Base-by-base conservation (phyloP, 1,140 invertebrate genomes). In the Wiebesia pumilae region DNA sequence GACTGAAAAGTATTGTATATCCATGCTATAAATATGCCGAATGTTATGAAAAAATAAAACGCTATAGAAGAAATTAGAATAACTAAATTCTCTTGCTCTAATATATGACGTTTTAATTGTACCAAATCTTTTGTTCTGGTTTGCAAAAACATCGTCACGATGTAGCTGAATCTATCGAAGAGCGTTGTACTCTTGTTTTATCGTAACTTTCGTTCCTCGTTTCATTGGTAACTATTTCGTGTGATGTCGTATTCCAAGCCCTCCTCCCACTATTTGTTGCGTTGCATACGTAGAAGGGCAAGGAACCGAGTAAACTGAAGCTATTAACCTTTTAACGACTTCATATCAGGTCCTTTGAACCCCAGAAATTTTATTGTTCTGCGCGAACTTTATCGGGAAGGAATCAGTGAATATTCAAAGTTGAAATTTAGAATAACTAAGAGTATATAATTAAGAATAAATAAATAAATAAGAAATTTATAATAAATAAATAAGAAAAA, bases 291-390 rank as follows among this genome's bases (percentile, higher is more conserved):
- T 30, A 33, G 1, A 85, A 82, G 71, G 69, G 85, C 85, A 86
- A 86, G 71, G 77, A 86, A 82, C 85, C 58, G 14, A 86, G 43
- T 86, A 67, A 86, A 86, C 69, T 51, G 35, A 40, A 47, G 80
- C 16, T 43, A 71, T 82, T 86, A 82, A 86, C 71, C 71, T 82
- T 86, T 86, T 82, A 86, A 86, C 58, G 47, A 69, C 19, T 77
- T 75, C 21, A 43, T 47, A 27, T 58, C 51, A n/a, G 7, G 79
- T 86, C 51, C 47, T 62, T 81, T 81, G 65, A 86, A 43, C 75
- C 54, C 47, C 24, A 62, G 14, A 73, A 73, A 73, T 75, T 85
- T 81, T 47, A 71, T 58, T 81, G 38, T 69, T 30, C 62, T 24
- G 14, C 40, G 40, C 38, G 9, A 79, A 54, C 51, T 79, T 47